A percentile compares a stretch with the other conserved stretches of the same genome.
Conservation (phyloP, 1,140 invertebrate species). For the Brachionus koreanus region DNA sequence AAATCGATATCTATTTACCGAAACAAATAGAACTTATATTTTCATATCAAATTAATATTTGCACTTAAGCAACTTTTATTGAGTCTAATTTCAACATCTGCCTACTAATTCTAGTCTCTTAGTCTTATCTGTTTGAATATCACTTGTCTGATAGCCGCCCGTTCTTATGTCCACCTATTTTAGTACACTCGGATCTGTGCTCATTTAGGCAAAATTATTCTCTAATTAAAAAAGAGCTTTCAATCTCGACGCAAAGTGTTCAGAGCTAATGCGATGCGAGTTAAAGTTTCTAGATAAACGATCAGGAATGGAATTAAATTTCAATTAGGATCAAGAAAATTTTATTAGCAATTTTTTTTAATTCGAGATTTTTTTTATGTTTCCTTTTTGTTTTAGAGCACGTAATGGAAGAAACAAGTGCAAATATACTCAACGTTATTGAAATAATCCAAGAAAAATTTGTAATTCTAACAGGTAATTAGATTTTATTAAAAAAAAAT, state of each 20-base stretch:
- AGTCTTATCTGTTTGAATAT: background rate
- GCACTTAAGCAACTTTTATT: background rate
- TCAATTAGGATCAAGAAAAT: background rate
- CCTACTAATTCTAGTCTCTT: background rate
- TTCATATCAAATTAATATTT: background rate
- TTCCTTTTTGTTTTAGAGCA: slow-evolving; percentile 33
- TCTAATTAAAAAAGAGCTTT: background rate
- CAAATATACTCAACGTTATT: slow-evolving; percentile 42
- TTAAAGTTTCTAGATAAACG: background rate
- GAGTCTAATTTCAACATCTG: background rate
- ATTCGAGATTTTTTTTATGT: background rate
- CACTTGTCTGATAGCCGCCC: background rate
- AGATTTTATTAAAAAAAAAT: background rate
- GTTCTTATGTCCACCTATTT: background rate
- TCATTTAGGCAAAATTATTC: background rate
- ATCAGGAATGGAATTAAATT: background rate
- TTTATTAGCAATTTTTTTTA: background rate
- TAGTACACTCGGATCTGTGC: background rate
- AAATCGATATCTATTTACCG: background rate
- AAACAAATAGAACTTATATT: background rate
- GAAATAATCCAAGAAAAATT: slow-evolving; percentile 45
- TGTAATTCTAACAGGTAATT: slow-evolving; percentile 44
- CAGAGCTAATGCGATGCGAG: background rate
- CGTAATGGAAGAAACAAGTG: slow-evolving; percentile 45
- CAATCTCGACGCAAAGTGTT: background rate